Conservation (phyloP, 2,113 vertebrate species). For the Tyto alba region DNA sequence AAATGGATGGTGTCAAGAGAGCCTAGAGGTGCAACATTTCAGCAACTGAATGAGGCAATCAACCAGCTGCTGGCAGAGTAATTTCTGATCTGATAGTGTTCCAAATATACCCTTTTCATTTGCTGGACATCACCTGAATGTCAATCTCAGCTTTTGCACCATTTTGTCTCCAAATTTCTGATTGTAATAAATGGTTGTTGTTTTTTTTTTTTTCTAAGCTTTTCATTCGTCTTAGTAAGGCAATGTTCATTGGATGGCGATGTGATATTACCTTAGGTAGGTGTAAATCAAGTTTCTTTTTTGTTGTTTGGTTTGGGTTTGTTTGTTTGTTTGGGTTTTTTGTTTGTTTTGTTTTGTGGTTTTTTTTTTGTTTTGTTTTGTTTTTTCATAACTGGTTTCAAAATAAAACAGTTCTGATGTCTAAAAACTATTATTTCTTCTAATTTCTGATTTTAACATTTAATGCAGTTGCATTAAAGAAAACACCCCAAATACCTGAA, state of each 20-base stretch:
- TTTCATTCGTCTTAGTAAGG: background rate
- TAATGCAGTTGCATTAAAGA: background rate
- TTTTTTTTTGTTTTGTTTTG: background rate
- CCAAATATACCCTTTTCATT: background rate
- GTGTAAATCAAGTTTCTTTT: background rate
- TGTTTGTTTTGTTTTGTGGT: too few species aligned
- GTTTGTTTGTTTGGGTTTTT: background rate
- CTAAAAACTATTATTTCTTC: background rate
- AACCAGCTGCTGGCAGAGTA: background rate
- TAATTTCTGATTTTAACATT: background rate
- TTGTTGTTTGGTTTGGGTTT: background rate
- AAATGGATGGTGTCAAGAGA: background rate
- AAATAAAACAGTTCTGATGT: background rate
- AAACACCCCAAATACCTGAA: background rate
- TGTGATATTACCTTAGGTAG: background rate
- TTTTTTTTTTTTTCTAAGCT: accelerated
- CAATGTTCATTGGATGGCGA: background rate
- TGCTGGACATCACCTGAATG: background rate
- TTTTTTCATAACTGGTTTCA: background rate
- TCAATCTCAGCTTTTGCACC: background rate
- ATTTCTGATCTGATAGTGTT: background rate
- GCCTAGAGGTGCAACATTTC: background rate
- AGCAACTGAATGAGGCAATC: background rate
- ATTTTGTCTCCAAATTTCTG: background rate
- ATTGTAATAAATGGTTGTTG: background rate